Evolutionary conservation across 1,140 invertebrate species (phyloP), one percentile per base, ranked within the genome.

Genomic region (Notospermus geniculatus): DNA sequence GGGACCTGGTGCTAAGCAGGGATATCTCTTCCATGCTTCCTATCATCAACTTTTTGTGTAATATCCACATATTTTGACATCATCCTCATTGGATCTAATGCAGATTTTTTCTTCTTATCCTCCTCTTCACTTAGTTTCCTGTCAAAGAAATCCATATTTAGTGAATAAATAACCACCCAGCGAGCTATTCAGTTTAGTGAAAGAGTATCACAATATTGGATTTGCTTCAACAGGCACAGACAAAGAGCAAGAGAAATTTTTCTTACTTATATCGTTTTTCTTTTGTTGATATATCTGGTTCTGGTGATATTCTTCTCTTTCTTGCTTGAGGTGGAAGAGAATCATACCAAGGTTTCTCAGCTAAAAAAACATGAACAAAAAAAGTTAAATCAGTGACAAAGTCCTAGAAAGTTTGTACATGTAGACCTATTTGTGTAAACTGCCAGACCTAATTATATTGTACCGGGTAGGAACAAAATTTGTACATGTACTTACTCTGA

Each of bases 301-400:
- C 22, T 43, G 4, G 56, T 1, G 32, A 2, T 15, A n/a, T 58
- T 41, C 15, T 58, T 19, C 23, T 25, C 36, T 60, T 61, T 19
- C 59, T 55, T 50, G 65, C 15, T 15, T 36, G 32, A 4, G 32
- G 32, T 36, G 32, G 32, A 4, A 36, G 32, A 15, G 32, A 4
- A 36, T 36, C 86, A 81, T 92, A 94, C 91, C 91, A 94, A 68
- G 88, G 90, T 62, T 86, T 86, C 69, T 88, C 88, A 19, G 89
- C 89, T 71, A 61, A 54, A 32, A 41, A 57, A 59, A 22, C 22
- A n/a, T 45, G 22, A 60, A 28, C 17, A 54, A 60, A 56, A 36
- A 54, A 59, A 63, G 45, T 54, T 39, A 64, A 36, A 54, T 61
- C 56, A 46, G 56, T 66, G 9, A 54, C 59, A 41, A 45, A 28